Evolutionary conservation across 2,113 vertebrate genomes (phyloP).

Genomic region (Choloepus hoffmanni): DNA sequence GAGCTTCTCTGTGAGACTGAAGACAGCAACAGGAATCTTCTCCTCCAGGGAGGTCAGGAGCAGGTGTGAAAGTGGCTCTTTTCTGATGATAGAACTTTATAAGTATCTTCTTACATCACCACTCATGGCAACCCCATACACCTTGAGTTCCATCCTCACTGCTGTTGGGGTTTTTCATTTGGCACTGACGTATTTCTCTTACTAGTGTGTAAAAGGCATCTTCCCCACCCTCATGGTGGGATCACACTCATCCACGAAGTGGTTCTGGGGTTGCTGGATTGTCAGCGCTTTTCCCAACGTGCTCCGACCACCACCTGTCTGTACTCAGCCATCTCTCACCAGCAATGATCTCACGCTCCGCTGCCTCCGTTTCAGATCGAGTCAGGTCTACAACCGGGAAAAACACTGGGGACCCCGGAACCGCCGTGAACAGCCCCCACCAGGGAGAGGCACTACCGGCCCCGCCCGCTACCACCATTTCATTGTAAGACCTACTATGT

Average conservation of each 20-base stretch:
- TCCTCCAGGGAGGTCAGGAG: constrained; percentile 85
- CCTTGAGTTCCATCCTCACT: constrained; percentile 92
- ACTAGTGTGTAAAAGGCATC: constrained; percentile 95
- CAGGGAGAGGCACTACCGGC: constrained; percentile 51
- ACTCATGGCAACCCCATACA: constrained; percentile 91
- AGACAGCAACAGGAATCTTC: constrained; percentile 74
- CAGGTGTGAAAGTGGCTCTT: constrained; percentile 74
- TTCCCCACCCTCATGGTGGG: constrained; percentile 94
- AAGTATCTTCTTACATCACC: constrained; percentile 88
- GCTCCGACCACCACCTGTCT: constrained; percentile 94
- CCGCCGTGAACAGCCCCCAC: constrained; percentile 83
- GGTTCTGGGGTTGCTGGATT: constrained; percentile 95
- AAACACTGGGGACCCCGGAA: constrained; percentile 78
- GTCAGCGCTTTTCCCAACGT: constrained; percentile 94
- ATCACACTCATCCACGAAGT: constrained; percentile 95
- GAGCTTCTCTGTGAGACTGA: constrained; percentile 81
- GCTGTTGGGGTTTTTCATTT: constrained; percentile 94
- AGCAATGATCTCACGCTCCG: constrained; percentile 67
- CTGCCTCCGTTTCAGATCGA: constrained; percentile 27
- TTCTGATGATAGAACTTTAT: constrained; percentile 61
- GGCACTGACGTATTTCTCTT: constrained; percentile 93
- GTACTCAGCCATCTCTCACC: constrained; percentile 89
- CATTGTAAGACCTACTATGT: not conserved
- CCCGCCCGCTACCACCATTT: not conserved
- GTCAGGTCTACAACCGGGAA: not conserved